Evolutionary conservation across 2,888 invertebrate species (phyloP).

Genomic region (Orthosia cruda): DNA sequence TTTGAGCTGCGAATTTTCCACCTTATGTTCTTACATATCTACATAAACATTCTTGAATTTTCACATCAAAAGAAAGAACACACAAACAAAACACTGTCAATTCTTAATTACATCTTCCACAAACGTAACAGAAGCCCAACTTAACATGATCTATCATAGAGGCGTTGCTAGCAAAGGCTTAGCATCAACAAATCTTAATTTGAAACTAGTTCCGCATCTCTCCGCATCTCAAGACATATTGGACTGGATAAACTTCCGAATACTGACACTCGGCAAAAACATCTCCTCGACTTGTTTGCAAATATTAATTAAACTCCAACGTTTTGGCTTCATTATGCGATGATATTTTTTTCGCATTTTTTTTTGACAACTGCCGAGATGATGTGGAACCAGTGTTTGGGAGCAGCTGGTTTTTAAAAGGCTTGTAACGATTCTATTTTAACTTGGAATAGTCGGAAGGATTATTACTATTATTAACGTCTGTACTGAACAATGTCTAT

Average conservation of each 20-base stretch:
- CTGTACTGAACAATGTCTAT: background rate
- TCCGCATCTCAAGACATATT: constrained; percentile 27
- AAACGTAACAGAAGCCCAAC: background rate
- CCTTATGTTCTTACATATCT: background rate
- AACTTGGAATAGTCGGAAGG: constrained; percentile 12
- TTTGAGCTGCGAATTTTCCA: background rate
- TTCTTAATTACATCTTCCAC: constrained; percentile 49
- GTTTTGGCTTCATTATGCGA: constrained; percentile 63
- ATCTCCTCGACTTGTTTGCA: constrained; percentile 69
- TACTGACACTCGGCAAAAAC: constrained; percentile 49
- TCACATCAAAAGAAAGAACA: constrained; percentile 22
- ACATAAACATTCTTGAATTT: constrained; percentile 12
- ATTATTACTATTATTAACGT: background rate
- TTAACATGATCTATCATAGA: background rate
- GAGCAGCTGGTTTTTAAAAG: constrained; percentile 22
- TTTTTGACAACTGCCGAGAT: constrained; percentile 68
- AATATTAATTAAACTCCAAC: constrained; percentile 73
- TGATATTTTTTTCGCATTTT: constrained; percentile 59
- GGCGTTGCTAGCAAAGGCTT: constrained; percentile 6
- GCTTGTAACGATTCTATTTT: constrained; percentile 20
- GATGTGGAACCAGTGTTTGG: constrained; percentile 58
- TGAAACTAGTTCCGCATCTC: constrained; percentile 21
- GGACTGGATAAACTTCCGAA: constrained; percentile 59
- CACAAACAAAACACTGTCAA: constrained; percentile 40
- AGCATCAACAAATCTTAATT: constrained; percentile 5